Percentiles rank a stretch among this genome's conserved stretches.
Conservation (phyloP, 2,113 vertebrate species). For the Xenopus tropicalis region DNA sequence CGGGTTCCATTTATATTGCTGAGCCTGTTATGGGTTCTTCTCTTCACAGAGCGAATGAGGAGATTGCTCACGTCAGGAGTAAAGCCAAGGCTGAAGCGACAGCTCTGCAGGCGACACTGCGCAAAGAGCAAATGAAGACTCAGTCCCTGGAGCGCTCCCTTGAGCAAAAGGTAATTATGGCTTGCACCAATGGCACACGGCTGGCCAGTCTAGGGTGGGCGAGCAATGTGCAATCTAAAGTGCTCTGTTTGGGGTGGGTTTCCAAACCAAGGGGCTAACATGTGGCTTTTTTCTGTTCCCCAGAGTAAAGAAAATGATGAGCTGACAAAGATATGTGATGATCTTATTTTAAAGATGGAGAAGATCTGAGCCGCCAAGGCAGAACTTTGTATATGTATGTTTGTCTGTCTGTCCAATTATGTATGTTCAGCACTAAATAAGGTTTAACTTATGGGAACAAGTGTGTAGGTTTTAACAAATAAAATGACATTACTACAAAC, state of each 20-base stretch:
- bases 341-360: conserved; percentile 58
- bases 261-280: too few species aligned
- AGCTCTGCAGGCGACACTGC: conserved; percentile 74
- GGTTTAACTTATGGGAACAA: conserved; percentile 10
- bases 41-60: conserved; percentile 75
- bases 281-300: neutral
- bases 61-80: conserved; percentile 77
- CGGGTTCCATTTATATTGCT: too few species aligned
- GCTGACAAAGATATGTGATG: conserved; percentile 82
- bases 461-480: too few species aligned
- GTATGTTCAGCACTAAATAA: conserved; percentile 17
- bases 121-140: conserved; percentile 81
- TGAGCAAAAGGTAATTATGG: conserved; percentile 77
- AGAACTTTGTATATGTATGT: conserved; percentile 49
- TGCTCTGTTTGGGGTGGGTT: too few species aligned
- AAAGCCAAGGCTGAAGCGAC: conserved; percentile 71
- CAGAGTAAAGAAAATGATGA: conserved; percentile 78
- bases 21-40: neutral
- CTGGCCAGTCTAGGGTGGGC: too few species aligned
- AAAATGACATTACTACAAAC: too few species aligned
- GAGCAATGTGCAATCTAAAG: too few species aligned
- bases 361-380: conserved; percentile 47
- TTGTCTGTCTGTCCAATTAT: conserved; percentile 14
- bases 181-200: too few species aligned
- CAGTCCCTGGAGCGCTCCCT: conserved; percentile 82